A percentile compares a stretch with the other conserved stretches of the same genome.
These are phyloP conservation scores for Galaxias olidus DNA, from an alignment of 2,797 vertebrate species.

Conservation along the genomic window DNA sequence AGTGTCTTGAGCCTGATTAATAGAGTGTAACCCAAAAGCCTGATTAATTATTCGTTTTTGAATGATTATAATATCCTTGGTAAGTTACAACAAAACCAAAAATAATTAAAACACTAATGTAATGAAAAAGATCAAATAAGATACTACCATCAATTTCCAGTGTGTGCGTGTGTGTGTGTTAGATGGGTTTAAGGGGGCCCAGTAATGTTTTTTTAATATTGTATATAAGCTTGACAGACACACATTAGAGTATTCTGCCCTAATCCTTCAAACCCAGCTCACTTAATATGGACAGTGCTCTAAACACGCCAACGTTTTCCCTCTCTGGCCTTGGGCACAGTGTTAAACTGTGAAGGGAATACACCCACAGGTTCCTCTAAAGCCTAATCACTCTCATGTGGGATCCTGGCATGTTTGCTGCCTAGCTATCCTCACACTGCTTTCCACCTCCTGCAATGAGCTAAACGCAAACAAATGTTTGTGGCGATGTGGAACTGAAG, in stretches of 20 bases:
- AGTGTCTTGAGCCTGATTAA: background rate
- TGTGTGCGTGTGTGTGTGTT: conserved; percentile 8
- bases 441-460: conserved; percentile 22
- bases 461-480: conserved; percentile 41
- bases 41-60: no score
- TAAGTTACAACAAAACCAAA: background rate
- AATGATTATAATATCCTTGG: background rate
- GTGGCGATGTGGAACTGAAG: background rate
- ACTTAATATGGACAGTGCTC: no score
- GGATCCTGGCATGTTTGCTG: conserved; percentile 47
- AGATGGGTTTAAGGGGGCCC: no score
- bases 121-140: background rate
- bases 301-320: no score
- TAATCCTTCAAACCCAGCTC: no score
- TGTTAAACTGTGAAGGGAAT: conserved; percentile 27
- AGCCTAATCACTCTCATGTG: conserved; percentile 94
- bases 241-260: no score
- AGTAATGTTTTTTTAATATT: no score
- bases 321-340: background rate
- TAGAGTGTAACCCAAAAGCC: no score
- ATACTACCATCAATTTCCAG: background rate
- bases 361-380: conserved; percentile 86
- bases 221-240: no score
- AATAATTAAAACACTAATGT: background rate
- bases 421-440: conserved; percentile 41